phyloP scores from a whole-genome alignment of 2,113 vertebrate species.

The Hippocampus mohnikei region DNA sequence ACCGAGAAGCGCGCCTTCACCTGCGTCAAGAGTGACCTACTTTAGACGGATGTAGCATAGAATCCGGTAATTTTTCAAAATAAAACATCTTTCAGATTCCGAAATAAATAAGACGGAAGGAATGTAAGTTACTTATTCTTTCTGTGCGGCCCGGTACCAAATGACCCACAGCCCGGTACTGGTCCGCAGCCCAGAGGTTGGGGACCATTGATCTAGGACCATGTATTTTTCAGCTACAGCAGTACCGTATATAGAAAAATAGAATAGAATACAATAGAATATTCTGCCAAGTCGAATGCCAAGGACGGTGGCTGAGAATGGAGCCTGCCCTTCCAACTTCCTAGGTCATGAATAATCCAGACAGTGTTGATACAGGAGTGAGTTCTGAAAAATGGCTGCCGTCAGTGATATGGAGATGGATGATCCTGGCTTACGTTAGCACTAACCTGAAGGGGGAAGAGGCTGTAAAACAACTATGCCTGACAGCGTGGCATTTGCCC shows the following conservation, averaged over 20 bases:
- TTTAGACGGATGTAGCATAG: no score
- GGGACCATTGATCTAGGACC: neutral
- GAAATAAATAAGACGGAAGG: no score
- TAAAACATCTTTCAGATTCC: no score
- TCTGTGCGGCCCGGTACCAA: no score
- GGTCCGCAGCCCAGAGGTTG: no score
- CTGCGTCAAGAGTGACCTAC: no score
- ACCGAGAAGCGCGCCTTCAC: no score
- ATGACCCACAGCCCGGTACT: no score
- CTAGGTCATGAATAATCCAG: conserved; percentile 56
- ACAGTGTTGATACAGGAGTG: conserved; percentile 62
- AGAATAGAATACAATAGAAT: neutral
- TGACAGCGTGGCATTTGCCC: conserved; percentile 61
- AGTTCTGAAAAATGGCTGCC: conserved; percentile 58
- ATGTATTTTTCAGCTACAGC: neutral
- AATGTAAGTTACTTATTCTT: no score
- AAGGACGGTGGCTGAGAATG: conserved; percentile 36
- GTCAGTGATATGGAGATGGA: conserved; percentile 66
- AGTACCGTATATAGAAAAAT: neutral
- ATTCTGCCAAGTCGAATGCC: conserved; percentile 15
- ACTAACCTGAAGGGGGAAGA: conserved; percentile 45
- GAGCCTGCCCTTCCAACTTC: conserved; percentile 50
- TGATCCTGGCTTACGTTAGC: conserved; percentile 60
- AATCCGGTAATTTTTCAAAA: no score
- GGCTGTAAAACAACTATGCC: conserved; percentile 43